Conservation (phyloP, 2,888 invertebrate species). For the Phrixothrix hirtus region DNA sequence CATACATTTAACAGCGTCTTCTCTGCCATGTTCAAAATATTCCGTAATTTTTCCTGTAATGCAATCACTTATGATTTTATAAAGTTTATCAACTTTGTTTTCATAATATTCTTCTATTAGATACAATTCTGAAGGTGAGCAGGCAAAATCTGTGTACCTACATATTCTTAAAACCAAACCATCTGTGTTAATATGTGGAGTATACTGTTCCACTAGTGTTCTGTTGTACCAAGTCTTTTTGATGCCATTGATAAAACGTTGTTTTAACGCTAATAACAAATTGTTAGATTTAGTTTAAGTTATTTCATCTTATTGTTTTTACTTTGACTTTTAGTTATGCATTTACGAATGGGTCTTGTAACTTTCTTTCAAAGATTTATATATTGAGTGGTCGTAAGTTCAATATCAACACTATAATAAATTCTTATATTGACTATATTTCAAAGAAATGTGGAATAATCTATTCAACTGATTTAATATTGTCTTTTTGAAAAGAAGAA, state of each 20-base stretch:
- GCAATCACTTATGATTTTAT: constrained; percentile 59
- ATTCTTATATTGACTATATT: background rate
- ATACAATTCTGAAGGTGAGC: constrained; percentile 50
- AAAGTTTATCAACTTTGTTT: constrained; percentile 69
- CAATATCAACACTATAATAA: background rate
- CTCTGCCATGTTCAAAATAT: constrained; percentile 67
- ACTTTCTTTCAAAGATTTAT: background rate
- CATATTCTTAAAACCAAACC: constrained; percentile 70
- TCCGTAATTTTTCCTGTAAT: constrained; percentile 62
- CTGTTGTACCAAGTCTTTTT: constrained; percentile 73
- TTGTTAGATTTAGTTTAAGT: background rate
- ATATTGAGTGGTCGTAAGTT: background rate
- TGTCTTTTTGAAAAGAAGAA: too few relatives aligned
- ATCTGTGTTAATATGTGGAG: constrained; percentile 74
- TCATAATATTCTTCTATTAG: constrained; percentile 64
- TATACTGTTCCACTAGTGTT: constrained; percentile 74
- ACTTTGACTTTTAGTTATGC: background rate
- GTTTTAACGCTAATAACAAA: constrained; percentile 56
- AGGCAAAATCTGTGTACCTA: constrained; percentile 65
- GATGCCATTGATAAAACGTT: constrained; percentile 74
- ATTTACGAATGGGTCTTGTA: background rate
- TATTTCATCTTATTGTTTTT: too few relatives aligned
- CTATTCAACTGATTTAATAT: too few relatives aligned
- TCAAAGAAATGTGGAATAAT: too few relatives aligned
- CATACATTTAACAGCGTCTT: constrained; percentile 70